Evolutionary conservation across 1,140 invertebrate species (phyloP).

Genomic region (Sinella curviseta): DNA sequence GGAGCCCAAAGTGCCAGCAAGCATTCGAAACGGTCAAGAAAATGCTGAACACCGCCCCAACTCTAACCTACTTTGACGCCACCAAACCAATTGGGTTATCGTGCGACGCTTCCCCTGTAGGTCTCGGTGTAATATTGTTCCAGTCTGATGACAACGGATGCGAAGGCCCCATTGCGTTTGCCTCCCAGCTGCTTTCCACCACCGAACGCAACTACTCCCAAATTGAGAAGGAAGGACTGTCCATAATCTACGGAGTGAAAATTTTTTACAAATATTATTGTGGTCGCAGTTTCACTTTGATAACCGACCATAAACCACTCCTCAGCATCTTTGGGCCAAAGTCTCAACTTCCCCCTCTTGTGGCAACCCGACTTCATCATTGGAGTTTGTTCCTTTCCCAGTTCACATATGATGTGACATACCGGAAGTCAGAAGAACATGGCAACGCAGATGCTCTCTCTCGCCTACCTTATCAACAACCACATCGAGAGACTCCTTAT

Average conservation of each 20-base stretch:
- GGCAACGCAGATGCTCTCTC: constrained; percentile 52
- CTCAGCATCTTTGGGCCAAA: constrained; percentile 53
- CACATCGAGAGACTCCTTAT: neutral
- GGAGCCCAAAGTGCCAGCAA: constrained; percentile 44
- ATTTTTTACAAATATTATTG: constrained; percentile 60
- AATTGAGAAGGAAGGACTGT: too few species aligned
- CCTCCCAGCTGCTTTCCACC: too few species aligned
- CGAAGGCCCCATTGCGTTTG: constrained; percentile 56
- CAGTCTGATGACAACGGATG: constrained; percentile 53
- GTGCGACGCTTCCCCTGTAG: constrained; percentile 53
- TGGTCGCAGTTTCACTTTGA: constrained; percentile 54
- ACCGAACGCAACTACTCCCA: too few species aligned
- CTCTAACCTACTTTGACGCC: too few species aligned
- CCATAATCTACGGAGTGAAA: too few species aligned
- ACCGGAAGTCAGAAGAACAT: constrained; percentile 49
- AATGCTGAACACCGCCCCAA: constrained; percentile 13
- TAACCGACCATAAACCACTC: constrained; percentile 59
- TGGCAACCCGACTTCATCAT: constrained; percentile 52
- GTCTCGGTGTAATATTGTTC: constrained; percentile 57
- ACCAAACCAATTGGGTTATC: too few species aligned
- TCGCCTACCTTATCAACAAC: constrained; percentile 38
- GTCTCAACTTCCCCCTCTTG: constrained; percentile 51
- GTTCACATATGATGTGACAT: constrained; percentile 53
- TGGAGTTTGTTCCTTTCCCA: constrained; percentile 52
- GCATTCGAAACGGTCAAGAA: constrained; percentile 51